Evolutionary conservation across 1,140 invertebrate genomes (phyloP).

Genomic region (Drosophila pseudoananassae): DNA sequence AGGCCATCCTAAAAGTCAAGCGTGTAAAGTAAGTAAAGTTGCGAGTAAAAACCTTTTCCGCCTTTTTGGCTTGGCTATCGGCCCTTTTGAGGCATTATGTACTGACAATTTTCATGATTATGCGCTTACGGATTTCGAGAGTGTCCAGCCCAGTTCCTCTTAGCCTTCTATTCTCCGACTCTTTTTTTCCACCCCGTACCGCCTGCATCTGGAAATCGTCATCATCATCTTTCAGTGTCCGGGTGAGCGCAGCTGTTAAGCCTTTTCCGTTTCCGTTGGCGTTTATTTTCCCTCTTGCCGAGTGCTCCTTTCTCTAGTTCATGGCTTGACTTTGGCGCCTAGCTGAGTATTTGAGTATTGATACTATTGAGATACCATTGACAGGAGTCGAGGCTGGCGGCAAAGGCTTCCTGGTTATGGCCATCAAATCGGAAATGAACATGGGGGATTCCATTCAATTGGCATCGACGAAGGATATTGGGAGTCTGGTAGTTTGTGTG

Average conservation of each 20-base stretch:
- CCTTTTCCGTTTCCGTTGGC: conserved; percentile 74
- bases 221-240: conserved; percentile 31
- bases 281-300: conserved; percentile 52
- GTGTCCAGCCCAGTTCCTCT: conserved; percentile 50
- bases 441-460: conserved; percentile 70
- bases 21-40: conserved; percentile 81
- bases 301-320: conserved; percentile 37
- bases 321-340: conserved; percentile 65
- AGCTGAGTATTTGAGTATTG: conserved; percentile 44
- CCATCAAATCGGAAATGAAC: conserved; percentile 62
- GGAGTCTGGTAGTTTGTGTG: conserved; percentile 17
- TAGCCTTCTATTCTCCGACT: not conserved
- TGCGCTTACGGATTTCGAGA: conserved; percentile 66
- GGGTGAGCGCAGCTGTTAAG: conserved; percentile 78
- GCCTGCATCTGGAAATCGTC: conserved; percentile 9
- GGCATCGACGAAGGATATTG: conserved; percentile 23
- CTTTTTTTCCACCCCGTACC: conserved; percentile 4
- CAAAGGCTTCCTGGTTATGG: conserved; percentile 40
- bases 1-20: conserved; percentile 61
- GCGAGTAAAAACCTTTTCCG: conserved; percentile 79
- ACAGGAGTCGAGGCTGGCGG: conserved; percentile 42
- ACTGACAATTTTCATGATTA: conserved; percentile 82
- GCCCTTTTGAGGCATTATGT: conserved; percentile 79
- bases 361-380: conserved; percentile 70
- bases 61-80: conserved; percentile 60